phyloP scores from a whole-genome alignment of 2,888 invertebrate genomes.

The Parelbella ahira region DNA sequence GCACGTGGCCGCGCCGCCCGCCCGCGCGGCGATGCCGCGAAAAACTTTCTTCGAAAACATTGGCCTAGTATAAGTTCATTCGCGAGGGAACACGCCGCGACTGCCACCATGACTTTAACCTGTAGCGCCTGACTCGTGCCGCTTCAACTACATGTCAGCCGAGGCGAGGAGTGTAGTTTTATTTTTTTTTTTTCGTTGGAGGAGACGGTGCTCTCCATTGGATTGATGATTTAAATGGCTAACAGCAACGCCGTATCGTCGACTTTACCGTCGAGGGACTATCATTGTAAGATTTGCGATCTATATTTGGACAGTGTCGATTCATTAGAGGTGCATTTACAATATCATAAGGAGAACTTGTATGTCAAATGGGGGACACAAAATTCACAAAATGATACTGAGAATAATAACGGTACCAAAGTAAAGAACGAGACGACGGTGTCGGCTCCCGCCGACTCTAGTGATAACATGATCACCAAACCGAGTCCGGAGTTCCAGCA shows the following conservation, averaged over 20 bases:
- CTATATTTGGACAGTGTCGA: slow-evolving; percentile 87
- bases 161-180: slow-evolving; percentile 62
- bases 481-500: slow-evolving; percentile 82
- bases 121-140: slow-evolving; percentile 61
- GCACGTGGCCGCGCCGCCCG: slow-evolving; percentile 67
- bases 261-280: slow-evolving; percentile 80
- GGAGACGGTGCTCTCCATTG: slow-evolving; percentile 71
- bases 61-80: slow-evolving; percentile 56
- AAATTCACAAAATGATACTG: slow-evolving; percentile 79
- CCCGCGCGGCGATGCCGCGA: slow-evolving; percentile 73
- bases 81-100: slow-evolving; percentile 48
- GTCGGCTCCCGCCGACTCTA: slow-evolving; percentile 87
- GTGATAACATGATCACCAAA: slow-evolving; percentile 83
- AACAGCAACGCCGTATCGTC: slow-evolving; percentile 77
- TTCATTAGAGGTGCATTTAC: slow-evolving; percentile 88
- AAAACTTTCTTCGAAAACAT: slow-evolving; percentile 73
- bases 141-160: slow-evolving; percentile 67
- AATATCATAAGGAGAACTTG: slow-evolving; percentile 89
- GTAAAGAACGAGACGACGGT: slow-evolving; percentile 81
- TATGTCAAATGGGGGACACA: slow-evolving; percentile 86
- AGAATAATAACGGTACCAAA: slow-evolving; percentile 84
- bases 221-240: slow-evolving; percentile 78
- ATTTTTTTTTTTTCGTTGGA: slow-evolving; percentile 77
- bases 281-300: slow-evolving; percentile 88
- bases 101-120: slow-evolving; percentile 63